phyloP scores from a whole-genome alignment of 2,888 invertebrate genomes.

The Coelinius sp. region DNA sequence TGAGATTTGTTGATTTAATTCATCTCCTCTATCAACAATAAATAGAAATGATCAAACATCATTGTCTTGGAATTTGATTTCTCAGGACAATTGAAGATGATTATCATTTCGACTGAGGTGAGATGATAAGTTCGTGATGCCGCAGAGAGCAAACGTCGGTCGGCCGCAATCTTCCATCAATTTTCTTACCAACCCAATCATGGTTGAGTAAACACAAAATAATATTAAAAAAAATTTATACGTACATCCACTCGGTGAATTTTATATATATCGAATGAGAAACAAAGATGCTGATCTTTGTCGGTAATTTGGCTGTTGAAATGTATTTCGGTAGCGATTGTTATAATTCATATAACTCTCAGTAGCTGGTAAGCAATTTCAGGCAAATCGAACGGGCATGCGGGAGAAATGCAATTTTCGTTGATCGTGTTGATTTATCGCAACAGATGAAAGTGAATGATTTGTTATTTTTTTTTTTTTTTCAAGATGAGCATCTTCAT shows the following conservation, averaged over 20 bases:
- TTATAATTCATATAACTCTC: slow-evolving; percentile 43
- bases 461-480: slow-evolving; percentile 7
- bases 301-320: slow-evolving; percentile 51
- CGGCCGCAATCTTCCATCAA: slow-evolving; percentile 69
- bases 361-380: background rate
- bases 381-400: slow-evolving; percentile 4
- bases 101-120: slow-evolving; percentile 36
- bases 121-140: slow-evolving; percentile 52
- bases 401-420: background rate
- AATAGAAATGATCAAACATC: background rate
- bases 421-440: slow-evolving; percentile 17
- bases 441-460: slow-evolving; percentile 14
- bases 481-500: background rate
- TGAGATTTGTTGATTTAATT: slow-evolving; percentile 37
- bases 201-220: slow-evolving; percentile 68
- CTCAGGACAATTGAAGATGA: slow-evolving; percentile 18
- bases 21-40: no score
- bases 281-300: slow-evolving; percentile 56
- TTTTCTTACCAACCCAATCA: slow-evolving; percentile 63
- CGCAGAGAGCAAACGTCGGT: slow-evolving; percentile 68
- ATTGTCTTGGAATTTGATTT: background rate
- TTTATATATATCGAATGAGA: slow-evolving; percentile 37
- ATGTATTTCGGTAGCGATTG: slow-evolving; percentile 64
- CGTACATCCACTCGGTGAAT: background rate
- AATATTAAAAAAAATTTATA: slow-evolving; percentile 40